Percentiles rank a stretch among this genome's conserved stretches.
These are phyloP conservation scores for Passerina amoena DNA, from an alignment of 2,113 vertebrate species.

Conservation along the genomic window DNA sequence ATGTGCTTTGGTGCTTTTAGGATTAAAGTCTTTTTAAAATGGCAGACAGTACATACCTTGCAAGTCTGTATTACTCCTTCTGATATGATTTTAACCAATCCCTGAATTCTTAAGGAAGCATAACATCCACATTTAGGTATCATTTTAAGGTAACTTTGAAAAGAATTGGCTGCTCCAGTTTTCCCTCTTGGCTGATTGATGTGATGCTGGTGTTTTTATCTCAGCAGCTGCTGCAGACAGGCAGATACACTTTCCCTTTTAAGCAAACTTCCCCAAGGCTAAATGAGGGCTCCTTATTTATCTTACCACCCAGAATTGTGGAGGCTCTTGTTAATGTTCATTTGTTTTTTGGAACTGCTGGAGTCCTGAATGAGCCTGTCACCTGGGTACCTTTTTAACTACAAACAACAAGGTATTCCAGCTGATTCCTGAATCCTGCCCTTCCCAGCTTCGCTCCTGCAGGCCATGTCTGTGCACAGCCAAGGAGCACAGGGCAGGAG, in stretches of 20 bases:
- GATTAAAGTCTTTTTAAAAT: background rate
- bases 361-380: background rate
- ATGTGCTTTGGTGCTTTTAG: background rate
- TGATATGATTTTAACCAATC: background rate
- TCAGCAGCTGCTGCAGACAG: background rate
- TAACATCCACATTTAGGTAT: background rate
- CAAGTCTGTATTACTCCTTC: background rate
- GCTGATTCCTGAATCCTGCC: background rate
- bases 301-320: background rate
- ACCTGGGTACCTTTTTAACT: background rate
- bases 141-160: background rate
- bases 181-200: background rate
- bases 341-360: background rate
- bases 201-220: background rate
- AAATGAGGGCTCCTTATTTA: background rate
- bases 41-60: background rate
- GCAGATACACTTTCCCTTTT: background rate
- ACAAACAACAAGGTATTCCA: background rate
- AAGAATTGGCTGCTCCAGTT: background rate
- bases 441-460: background rate
- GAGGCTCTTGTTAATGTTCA: background rate
- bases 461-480: background rate
- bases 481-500: background rate
- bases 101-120: background rate
- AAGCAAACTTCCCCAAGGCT: background rate